Conservation (phyloP, 2,888 invertebrate genomes). For the Aleiodes leptofemur region DNA sequence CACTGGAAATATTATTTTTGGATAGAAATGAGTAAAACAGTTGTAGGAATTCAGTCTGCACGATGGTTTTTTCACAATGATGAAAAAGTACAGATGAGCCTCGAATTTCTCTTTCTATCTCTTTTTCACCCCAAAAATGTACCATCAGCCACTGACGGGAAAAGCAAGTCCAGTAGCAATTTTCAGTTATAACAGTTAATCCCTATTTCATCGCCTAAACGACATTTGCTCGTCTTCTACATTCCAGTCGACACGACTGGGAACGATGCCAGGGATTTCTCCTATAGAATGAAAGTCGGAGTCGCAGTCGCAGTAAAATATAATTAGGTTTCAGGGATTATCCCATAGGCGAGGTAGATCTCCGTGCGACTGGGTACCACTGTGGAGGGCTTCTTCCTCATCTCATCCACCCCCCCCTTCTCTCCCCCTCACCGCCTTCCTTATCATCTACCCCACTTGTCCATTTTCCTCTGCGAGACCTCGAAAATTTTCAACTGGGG, state of each 20-base stretch:
- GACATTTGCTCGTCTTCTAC: constrained; percentile 55
- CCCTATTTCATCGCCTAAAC: constrained; percentile 74
- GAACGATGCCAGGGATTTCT: constrained; percentile 19
- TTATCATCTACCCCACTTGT: constrained; percentile 14
- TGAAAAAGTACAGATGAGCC: constrained; percentile 17
- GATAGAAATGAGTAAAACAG: neutral
- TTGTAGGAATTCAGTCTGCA: neutral
- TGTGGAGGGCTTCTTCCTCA: constrained; percentile 52
- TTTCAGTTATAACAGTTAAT: constrained; percentile 74
- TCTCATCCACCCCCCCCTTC: constrained; percentile 22
- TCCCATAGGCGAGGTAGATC: constrained; percentile 73
- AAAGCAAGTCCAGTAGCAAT: constrained; percentile 64
- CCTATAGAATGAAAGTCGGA: constrained; percentile 71
- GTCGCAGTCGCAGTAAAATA: constrained; percentile 74
- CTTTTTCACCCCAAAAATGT: too few relatives aligned
- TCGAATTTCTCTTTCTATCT: too few relatives aligned
- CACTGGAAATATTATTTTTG: too few relatives aligned
- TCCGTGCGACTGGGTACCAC: constrained; percentile 67
- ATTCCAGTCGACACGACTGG: constrained; percentile 48
- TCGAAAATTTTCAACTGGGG: constrained; percentile 21
- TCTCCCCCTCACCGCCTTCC: neutral
- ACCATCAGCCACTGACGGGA: constrained; percentile 7
- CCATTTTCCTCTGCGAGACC: neutral
- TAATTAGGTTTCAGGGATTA: constrained; percentile 75
- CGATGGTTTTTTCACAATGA: neutral